Evolutionary conservation across 2,888 invertebrate species (phyloP).

Genomic region (Calliopum simillimum): DNA sequence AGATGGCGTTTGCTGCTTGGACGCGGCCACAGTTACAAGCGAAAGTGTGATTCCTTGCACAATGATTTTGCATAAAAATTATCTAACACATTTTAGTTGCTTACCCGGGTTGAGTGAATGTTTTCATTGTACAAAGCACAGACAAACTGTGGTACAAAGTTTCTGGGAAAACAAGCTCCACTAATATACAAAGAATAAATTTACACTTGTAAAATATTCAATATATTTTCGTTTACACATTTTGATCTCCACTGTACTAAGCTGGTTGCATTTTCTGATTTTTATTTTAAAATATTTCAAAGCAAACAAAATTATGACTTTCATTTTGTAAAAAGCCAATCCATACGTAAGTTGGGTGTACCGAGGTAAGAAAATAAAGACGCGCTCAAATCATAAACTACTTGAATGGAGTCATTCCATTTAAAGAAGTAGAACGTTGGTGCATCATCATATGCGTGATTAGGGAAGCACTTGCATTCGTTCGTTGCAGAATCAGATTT

Average conservation of each 20-base stretch:
- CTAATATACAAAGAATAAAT: too few species aligned
- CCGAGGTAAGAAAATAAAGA: neutral
- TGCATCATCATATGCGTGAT: neutral
- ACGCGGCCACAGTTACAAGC: too few species aligned
- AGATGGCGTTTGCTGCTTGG: too few species aligned
- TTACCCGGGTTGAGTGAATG: neutral
- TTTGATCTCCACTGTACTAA: too few species aligned
- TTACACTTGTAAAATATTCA: too few species aligned
- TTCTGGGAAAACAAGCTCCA: too few species aligned
- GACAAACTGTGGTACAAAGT: too few species aligned
- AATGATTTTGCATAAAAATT: too few species aligned
- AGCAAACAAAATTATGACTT: slow-evolving; percentile 7
- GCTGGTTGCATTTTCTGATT: neutral
- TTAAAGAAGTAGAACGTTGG: neutral
- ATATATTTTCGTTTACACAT: too few species aligned
- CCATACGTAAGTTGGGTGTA: neutral
- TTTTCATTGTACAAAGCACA: too few species aligned
- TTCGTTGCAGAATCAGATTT: neutral
- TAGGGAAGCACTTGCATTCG: neutral
- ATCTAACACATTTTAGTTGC: too few species aligned
- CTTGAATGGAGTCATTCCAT: neutral
- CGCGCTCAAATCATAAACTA: neutral
- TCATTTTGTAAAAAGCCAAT: slow-evolving; percentile 16
- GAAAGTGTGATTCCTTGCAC: too few species aligned
- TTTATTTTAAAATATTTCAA: slow-evolving; percentile 5